Conservation (phyloP, 2,888 invertebrate species). For the Leucophenga montana region DNA sequence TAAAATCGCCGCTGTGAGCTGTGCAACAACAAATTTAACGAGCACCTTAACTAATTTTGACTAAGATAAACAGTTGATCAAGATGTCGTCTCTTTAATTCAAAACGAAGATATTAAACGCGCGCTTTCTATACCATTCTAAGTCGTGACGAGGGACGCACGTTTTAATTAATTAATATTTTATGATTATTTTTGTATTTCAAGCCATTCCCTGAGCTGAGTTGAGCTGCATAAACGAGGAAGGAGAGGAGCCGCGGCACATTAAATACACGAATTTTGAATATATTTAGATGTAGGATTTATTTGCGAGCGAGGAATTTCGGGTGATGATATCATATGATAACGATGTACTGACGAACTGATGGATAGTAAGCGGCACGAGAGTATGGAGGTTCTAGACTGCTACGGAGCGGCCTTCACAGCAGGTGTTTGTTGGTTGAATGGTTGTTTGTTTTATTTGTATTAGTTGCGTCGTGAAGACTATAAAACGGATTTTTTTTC, state of each 20-base stretch:
- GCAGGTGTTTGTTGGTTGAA: conserved; percentile 59
- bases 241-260: conserved; percentile 43
- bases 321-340: conserved; percentile 71
- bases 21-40: too few relatives aligned
- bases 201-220: neutral
- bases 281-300: conserved; percentile 65
- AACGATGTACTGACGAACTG: conserved; percentile 58
- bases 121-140: conserved; percentile 50
- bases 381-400: neutral
- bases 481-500: conserved; percentile 51
- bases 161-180: conserved; percentile 30
- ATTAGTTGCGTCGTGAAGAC: conserved; percentile 24
- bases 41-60: conserved; percentile 54
- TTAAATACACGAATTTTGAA: conserved; percentile 56
- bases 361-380: conserved; percentile 33
- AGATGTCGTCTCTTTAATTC: conserved; percentile 36
- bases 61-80: conserved; percentile 50
- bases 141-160: conserved; percentile 32
- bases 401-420: conserved; percentile 52
- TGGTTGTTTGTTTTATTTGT: neutral
- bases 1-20: too few relatives aligned
- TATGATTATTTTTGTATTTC: conserved; percentile 31
- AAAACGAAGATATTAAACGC: conserved; percentile 34
- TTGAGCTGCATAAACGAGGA: neutral
- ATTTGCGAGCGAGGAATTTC: conserved; percentile 69